Percentiles rank a stretch among this genome's conserved stretches.
phyloP scores from a whole-genome alignment of 2,797 vertebrate genomes.

The Australoheros facetus region DNA sequence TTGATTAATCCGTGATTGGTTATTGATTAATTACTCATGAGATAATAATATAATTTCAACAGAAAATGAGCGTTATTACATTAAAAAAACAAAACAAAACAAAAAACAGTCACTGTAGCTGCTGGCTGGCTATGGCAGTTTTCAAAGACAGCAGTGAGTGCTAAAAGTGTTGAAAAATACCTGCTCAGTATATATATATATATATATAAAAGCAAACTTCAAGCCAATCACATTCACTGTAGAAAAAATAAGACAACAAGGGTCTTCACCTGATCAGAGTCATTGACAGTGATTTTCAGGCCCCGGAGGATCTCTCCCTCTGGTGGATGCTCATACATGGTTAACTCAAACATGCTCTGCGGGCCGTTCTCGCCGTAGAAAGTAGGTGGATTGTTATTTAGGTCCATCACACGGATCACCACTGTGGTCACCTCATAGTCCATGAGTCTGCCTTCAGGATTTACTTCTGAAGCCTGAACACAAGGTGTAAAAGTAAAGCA shows the following conservation, averaged over 20 bases:
- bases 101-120: conserved; percentile 8
- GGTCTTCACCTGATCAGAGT: conserved; percentile 91
- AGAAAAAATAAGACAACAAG: not conserved
- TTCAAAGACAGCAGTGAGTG: not conserved
- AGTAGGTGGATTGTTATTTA: conserved; percentile 95
- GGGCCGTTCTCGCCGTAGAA: conserved; percentile 93
- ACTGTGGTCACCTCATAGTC: conserved; percentile 79
- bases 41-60: conserved; percentile 37
- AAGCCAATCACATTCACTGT: not conserved
- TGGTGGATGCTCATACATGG: conserved; percentile 93
- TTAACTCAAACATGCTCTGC: conserved; percentile 92
- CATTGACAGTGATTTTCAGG: conserved; percentile 93
- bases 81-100: not conserved
- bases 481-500: not conserved
- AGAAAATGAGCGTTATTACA: conserved; percentile 26
- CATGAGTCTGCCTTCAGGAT: conserved; percentile 68
- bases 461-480: conserved; percentile 89
- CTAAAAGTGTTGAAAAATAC: not conserved
- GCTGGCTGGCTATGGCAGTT: not conserved
- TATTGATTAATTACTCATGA: conserved; percentile 38
- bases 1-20: not conserved
- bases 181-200: not conserved
- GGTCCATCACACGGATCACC: conserved; percentile 91
- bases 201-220: not conserved
- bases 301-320: conserved; percentile 95